These are phyloP conservation scores for Alviniconcha strummeri DNA, from an alignment of 2,888 invertebrate species.

Conservation along the genomic window DNA sequence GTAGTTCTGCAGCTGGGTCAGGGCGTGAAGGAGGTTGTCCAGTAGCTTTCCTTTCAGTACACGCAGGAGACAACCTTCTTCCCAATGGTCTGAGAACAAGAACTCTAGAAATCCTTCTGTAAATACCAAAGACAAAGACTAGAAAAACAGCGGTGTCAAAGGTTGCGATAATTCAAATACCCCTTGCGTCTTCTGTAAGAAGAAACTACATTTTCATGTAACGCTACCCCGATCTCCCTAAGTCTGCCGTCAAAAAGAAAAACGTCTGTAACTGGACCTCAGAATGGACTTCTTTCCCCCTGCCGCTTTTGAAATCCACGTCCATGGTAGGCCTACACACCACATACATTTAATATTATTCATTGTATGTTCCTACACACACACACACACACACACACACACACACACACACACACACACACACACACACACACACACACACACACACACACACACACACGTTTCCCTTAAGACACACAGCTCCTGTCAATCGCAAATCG, in stretches of 20 bases:
- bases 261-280: no score
- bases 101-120: conserved; percentile 43
- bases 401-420: conserved; percentile 12
- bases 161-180: no score
- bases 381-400: conserved; percentile 6
- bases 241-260: no score
- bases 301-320: not conserved
- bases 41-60: conserved; percentile 41
- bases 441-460: not conserved
- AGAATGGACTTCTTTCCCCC: no score
- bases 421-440: not conserved
- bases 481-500: no score
- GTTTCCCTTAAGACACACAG: not conserved
- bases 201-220: no score
- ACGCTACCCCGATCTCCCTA: no score
- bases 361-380: not conserved
- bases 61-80: conserved; percentile 36
- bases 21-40: conserved; percentile 21
- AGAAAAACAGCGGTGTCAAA: no score
- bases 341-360: not conserved
- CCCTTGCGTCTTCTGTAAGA: no score
- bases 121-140: no score
- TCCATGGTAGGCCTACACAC: not conserved
- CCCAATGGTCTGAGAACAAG: conserved; percentile 43
- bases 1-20: conserved; percentile 31